Conservation (phyloP, 2,113 vertebrate species). For the Bubo scandiacus region DNA sequence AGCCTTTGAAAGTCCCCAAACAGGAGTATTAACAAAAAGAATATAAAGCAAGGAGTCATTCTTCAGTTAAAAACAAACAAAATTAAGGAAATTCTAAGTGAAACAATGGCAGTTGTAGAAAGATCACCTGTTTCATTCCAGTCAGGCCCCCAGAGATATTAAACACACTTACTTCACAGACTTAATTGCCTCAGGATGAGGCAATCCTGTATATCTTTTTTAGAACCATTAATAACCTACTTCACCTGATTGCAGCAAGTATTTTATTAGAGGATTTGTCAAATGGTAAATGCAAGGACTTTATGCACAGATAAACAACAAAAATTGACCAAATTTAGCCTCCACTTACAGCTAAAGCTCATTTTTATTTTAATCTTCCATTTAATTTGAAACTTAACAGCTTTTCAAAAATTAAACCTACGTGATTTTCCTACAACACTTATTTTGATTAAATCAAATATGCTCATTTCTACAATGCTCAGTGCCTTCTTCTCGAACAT, state of each 20-base stretch:
- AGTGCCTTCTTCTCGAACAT: slow-evolving; percentile 44
- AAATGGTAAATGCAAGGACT: slow-evolving; percentile 78
- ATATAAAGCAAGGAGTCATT: slow-evolving; percentile 26
- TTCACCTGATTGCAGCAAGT: slow-evolving; percentile 82
- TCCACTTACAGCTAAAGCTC: slow-evolving; percentile 69
- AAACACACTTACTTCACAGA: slow-evolving; percentile 74
- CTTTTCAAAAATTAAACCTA: slow-evolving; percentile 75
- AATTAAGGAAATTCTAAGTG: slow-evolving; percentile 53
- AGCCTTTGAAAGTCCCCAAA: background rate
- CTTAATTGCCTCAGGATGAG: slow-evolving; percentile 82
- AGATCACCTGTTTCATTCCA: slow-evolving; percentile 77
- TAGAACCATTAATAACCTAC: slow-evolving; percentile 83
- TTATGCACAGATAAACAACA: slow-evolving; percentile 77
- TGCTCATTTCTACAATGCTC: slow-evolving; percentile 30
- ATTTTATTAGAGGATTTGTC: slow-evolving; percentile 75
- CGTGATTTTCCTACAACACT: slow-evolving; percentile 65
- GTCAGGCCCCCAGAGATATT: slow-evolving; percentile 70
- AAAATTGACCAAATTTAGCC: slow-evolving; percentile 80
- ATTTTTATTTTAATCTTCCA: slow-evolving; percentile 74
- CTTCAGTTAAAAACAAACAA: slow-evolving; percentile 50
- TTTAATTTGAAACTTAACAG: slow-evolving; percentile 78
- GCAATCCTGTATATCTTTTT: slow-evolving; percentile 79
- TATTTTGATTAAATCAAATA: slow-evolving; percentile 73
- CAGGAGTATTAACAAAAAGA: background rate
- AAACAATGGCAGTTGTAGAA: slow-evolving; percentile 66